phyloP scores from a whole-genome alignment of 2,888 invertebrate species.

The Koerneria pararmatus region DNA sequence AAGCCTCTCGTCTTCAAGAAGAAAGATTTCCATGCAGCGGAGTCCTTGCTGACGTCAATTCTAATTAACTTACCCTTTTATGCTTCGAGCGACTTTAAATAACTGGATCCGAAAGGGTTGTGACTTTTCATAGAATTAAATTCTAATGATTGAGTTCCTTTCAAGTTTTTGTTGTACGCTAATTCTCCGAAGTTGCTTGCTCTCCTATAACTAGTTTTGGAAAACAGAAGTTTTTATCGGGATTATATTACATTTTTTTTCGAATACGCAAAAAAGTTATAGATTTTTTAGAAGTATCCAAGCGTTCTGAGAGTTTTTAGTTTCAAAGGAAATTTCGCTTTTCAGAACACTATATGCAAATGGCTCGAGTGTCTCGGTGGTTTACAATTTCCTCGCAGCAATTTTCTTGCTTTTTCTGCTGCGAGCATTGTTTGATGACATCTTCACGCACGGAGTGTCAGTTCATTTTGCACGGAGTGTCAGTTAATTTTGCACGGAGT shows the following conservation, averaged over 20 bases:
- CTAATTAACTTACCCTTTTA: not conserved
- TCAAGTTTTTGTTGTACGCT: constrained; percentile 13
- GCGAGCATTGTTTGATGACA: constrained; percentile 45
- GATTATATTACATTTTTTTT: no score
- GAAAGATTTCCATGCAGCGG: constrained; percentile 41
- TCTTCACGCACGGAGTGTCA: constrained; percentile 47
- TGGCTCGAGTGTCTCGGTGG: constrained; percentile 39
- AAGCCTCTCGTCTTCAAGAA: constrained; percentile 34
- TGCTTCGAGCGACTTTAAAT: not conserved
- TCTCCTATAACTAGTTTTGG: constrained; percentile 30
- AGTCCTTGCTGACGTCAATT: constrained; percentile 45
- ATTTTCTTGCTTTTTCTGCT: constrained; percentile 47
- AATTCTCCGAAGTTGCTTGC: not conserved
- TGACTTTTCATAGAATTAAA: no score
- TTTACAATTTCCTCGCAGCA: constrained; percentile 52
- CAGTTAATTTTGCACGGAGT: constrained; percentile 33
- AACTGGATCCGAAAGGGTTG: no score
- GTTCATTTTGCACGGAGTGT: constrained; percentile 16
- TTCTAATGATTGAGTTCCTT: no score
- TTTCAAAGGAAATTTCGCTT: no score
- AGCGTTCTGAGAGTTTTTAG: no score
- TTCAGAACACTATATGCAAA: constrained; percentile 26
- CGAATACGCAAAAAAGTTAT: no score
- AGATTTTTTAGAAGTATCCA: no score
- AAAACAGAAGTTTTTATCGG: no score